These are phyloP conservation scores for Embiotoca jacksoni DNA, from an alignment of 2,113 vertebrate species.

Conservation along the genomic window DNA sequence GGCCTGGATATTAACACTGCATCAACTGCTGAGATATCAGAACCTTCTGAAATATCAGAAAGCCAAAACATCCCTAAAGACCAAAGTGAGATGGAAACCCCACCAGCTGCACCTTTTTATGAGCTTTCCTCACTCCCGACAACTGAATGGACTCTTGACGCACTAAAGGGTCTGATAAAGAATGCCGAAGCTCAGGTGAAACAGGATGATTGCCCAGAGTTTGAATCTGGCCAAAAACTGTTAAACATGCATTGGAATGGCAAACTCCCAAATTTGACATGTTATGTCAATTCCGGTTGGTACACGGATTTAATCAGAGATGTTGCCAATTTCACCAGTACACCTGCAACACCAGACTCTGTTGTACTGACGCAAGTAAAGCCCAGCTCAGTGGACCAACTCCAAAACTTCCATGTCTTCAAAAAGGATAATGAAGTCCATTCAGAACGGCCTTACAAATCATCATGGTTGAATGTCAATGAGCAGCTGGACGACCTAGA, in stretches of 20 bases:
- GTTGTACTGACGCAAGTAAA: conserved; percentile 64
- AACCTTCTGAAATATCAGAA: not conserved
- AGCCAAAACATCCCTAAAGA: not conserved
- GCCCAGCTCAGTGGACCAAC: not conserved
- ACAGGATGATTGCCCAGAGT: not conserved
- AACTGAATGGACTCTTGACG: conserved; percentile 39
- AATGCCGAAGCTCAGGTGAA: not conserved
- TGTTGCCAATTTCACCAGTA: not conserved
- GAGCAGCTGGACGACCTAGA: conserved; percentile 76
- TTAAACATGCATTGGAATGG: conserved; percentile 56
- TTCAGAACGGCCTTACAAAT: conserved; percentile 65
- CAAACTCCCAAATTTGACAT: rapidly evolving
- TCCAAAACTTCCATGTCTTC: conserved; percentile 54
- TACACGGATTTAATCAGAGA: not conserved
- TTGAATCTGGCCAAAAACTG: not conserved
- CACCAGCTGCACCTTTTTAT: not conserved
- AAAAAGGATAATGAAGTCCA: conserved; percentile 40
- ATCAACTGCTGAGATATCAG: not conserved
- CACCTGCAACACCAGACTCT: not conserved
- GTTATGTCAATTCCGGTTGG: not conserved
- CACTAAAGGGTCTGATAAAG: conserved; percentile 3
- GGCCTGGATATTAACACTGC: not conserved
- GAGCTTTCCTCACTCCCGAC: conserved; percentile 46
- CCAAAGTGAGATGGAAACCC: not conserved
- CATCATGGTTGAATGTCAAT: conserved; percentile 77